These are phyloP conservation scores for Halocaridina rubra DNA, from an alignment of 2,888 invertebrate species.

Conservation along the genomic window DNA sequence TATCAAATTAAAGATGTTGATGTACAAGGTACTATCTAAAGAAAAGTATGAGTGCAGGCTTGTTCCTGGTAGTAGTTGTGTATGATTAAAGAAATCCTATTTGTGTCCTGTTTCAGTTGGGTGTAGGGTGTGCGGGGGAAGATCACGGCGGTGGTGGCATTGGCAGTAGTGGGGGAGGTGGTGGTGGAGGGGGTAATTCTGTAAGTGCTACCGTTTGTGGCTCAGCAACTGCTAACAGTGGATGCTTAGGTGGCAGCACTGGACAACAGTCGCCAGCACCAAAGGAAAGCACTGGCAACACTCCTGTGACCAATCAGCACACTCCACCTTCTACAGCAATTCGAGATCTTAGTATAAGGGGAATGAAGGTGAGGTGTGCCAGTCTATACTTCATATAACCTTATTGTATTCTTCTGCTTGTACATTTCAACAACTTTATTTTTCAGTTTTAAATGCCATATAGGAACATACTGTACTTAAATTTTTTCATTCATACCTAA, in stretches of 20 bases:
- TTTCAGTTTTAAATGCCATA: too few species aligned
- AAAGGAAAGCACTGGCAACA: conserved; percentile 16
- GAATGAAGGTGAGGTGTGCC: conserved; percentile 52
- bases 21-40: too few species aligned
- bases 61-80: not conserved
- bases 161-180: conserved; percentile 35
- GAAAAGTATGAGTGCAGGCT: too few species aligned
- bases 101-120: not conserved
- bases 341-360: conserved; percentile 38
- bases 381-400: too few species aligned
- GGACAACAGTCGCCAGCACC: not conserved
- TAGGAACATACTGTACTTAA: too few species aligned
- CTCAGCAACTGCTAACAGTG: conserved; percentile 34
- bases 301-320: conserved; percentile 22
- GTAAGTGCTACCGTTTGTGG: conserved; percentile 23
- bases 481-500: too few species aligned
- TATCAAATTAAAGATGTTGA: too few species aligned
- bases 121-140: conserved; percentile 33
- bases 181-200: conserved; percentile 37
- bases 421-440: too few species aligned
- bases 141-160: conserved; percentile 49
- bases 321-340: not conserved
- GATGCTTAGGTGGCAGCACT: conserved; percentile 22
- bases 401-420: too few species aligned
- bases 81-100: not conserved